Conservation (phyloP, 1,140 invertebrate genomes). For the Papilio aristodemus region DNA sequence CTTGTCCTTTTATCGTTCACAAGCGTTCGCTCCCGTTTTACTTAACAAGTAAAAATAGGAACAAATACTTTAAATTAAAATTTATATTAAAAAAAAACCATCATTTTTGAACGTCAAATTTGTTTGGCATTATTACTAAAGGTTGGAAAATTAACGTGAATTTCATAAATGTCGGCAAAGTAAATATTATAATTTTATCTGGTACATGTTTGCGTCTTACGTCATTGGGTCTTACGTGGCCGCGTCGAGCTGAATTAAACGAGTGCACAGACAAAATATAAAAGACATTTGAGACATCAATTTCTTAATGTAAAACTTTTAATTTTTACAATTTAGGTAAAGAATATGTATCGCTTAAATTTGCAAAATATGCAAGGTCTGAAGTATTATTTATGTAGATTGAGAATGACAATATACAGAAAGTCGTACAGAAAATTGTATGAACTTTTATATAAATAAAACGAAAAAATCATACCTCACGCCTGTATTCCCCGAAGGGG, state of each 20-base stretch:
- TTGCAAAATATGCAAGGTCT: not conserved
- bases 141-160: slow-evolving; percentile 3
- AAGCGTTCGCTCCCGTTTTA: not conserved
- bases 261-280: slow-evolving; percentile 14
- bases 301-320: not conserved
- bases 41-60: no score
- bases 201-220: slow-evolving; percentile 17
- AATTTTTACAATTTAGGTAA: not conserved
- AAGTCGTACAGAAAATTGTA: no score
- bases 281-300: not conserved
- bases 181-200: slow-evolving; percentile 27
- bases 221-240: slow-evolving; percentile 13
- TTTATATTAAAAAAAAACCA: no score
- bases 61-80: no score
- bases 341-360: not conserved
- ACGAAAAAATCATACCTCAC: no score
- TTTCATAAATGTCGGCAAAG: not conserved
- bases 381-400: not conserved
- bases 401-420: no score
- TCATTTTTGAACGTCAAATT: not conserved
- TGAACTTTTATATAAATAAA: no score
- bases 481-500: no score
- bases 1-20: slow-evolving; percentile 25
- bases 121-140: not conserved
- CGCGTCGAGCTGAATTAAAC: slow-evolving; percentile 1